Conservation (phyloP, 2,888 invertebrate genomes). For the Oeneis ivallda region DNA sequence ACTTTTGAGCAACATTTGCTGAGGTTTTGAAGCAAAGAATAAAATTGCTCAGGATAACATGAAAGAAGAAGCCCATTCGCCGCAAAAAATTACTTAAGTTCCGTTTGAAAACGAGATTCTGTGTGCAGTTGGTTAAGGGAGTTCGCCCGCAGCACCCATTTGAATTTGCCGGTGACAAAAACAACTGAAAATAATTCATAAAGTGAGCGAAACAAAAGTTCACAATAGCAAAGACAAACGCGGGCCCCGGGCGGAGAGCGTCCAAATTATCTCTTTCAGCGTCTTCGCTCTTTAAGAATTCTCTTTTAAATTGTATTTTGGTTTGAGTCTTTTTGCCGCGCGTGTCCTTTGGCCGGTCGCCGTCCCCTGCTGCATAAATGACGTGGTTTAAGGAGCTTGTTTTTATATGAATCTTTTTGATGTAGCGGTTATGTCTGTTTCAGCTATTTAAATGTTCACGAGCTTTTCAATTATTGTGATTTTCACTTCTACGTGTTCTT, state of each 20-base stretch:
- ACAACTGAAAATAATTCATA: slow-evolving; percentile 78
- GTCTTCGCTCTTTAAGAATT: slow-evolving; percentile 78
- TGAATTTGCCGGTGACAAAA: slow-evolving; percentile 71
- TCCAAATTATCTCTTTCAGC: slow-evolving; percentile 74
- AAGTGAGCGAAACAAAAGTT: slow-evolving; percentile 76
- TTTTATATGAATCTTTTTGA: slow-evolving; percentile 42
- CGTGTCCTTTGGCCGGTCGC: slow-evolving; percentile 69
- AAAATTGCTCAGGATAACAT: not conserved
- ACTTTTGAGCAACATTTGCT: too few relatives aligned
- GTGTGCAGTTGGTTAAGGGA: slow-evolving; percentile 46
- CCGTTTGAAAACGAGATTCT: slow-evolving; percentile 27
- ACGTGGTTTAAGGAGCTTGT: slow-evolving; percentile 51
- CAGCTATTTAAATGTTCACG: slow-evolving; percentile 11
- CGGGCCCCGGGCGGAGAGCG: slow-evolving; percentile 58
- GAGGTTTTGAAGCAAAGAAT: not conserved
- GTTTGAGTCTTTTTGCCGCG: slow-evolving; percentile 71
- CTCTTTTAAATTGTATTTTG: slow-evolving; percentile 78
- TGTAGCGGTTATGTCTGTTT: slow-evolving; percentile 24
- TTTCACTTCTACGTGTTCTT: not conserved
- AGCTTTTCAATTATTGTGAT: slow-evolving; percentile 11
- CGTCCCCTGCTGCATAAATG: slow-evolving; percentile 69
- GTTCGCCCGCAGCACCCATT: slow-evolving; percentile 51
- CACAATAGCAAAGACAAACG: slow-evolving; percentile 79
- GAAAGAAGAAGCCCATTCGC: not conserved
- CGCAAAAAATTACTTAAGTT: not conserved